These are phyloP conservation scores for Eulemur albifrons DNA, from an alignment of 2,797 vertebrate species.

Conservation along the genomic window DNA sequence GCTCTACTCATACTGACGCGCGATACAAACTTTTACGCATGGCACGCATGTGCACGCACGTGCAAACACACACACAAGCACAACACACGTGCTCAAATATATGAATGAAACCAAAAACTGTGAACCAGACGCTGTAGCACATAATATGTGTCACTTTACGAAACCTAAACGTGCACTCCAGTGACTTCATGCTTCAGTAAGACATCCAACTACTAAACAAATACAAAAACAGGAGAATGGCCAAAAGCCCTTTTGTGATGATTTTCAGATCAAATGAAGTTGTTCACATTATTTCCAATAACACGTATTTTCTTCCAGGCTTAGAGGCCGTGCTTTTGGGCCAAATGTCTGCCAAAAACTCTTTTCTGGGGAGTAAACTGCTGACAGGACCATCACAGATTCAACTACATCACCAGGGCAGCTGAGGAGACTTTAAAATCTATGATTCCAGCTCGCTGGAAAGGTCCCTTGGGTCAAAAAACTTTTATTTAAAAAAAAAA, in stretches of 20 bases:
- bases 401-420: conserved; percentile 27
- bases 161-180: background rate
- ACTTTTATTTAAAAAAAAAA: background rate
- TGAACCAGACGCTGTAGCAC: background rate
- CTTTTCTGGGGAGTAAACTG: background rate
- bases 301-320: conserved; percentile 6
- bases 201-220: background rate
- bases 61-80: background rate
- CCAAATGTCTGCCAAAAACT: conserved; percentile 29
- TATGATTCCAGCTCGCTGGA: background rate
- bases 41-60: fast-evolving
- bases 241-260: conserved; percentile 28
- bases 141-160: background rate
- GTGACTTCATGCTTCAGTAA: background rate
- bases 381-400: background rate
- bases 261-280: conserved; percentile 45
- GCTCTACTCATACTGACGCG: background rate
- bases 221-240: background rate
- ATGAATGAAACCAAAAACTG: background rate
- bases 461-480: conserved; percentile 57
- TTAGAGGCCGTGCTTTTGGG: conserved; percentile 6
- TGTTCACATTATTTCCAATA: conserved; percentile 27
- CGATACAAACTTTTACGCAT: background rate
- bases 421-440: conserved; percentile 9
- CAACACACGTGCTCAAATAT: background rate